These are phyloP conservation scores for Chinchilla lanigera DNA, from an alignment of 2,113 vertebrate species.

Conservation along the genomic window DNA sequence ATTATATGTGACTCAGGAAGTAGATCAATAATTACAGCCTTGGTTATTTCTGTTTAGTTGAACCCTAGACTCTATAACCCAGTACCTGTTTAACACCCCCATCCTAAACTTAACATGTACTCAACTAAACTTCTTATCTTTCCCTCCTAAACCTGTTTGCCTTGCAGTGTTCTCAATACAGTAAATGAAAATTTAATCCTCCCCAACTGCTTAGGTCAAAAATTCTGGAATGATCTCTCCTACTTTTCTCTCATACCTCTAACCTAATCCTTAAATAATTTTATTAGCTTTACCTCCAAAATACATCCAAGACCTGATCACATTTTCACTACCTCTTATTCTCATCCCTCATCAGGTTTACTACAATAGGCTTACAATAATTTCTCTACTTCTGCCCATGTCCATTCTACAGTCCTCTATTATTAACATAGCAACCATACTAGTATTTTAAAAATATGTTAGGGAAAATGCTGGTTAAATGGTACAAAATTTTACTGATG, in stretches of 20 bases:
- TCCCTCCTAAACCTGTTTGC: not conserved
- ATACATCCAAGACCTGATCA: not conserved
- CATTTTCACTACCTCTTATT: not conserved
- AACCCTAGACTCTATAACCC: not conserved
- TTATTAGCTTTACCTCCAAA: not conserved
- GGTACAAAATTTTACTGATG: not conserved
- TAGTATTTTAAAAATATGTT: not conserved
- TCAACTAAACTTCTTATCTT: not conserved
- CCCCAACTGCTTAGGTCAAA: not conserved
- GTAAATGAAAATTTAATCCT: not conserved
- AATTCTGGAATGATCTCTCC: not conserved
- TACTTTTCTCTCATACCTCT: not conserved
- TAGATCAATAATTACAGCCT: not conserved
- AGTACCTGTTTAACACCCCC: not conserved
- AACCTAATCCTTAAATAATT: not conserved
- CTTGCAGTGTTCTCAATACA: not conserved
- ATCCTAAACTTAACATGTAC: conserved; percentile 33
- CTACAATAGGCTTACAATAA: not conserved
- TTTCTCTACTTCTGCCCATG: not conserved
- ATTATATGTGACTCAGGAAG: not conserved
- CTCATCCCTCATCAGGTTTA: not conserved
- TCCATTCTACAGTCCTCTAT: not conserved
- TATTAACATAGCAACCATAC: not conserved
- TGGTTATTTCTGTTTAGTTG: not conserved
- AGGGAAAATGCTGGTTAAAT: not conserved